Evolutionary conservation across 2,113 vertebrate species (phyloP).

Genomic region (Lates calcarifer): DNA sequence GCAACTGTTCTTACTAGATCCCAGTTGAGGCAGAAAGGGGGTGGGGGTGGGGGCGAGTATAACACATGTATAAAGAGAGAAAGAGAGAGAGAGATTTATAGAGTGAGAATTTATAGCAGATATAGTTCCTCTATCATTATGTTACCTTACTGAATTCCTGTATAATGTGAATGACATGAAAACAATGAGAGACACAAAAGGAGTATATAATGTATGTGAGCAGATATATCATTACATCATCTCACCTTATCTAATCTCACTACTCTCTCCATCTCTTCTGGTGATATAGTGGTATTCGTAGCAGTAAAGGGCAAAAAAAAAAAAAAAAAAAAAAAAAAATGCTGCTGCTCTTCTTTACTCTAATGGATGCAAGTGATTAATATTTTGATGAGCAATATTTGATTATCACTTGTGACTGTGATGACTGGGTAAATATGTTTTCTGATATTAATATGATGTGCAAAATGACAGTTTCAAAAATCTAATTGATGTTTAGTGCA

Average conservation of each 20-base stretch:
- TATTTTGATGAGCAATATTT: neutral
- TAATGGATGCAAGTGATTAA: no score
- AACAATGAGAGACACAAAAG: no score
- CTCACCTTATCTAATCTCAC: neutral
- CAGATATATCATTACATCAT: neutral
- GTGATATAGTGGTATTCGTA: no score
- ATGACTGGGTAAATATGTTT: neutral
- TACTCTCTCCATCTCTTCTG: neutral
- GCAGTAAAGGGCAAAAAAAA: no score
- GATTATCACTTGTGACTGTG: neutral
- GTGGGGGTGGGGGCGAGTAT: neutral
- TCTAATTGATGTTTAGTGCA: no score
- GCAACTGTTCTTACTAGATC: conserved; percentile 70
- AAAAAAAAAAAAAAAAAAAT: no score
- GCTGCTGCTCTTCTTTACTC: no score
- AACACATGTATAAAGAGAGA: neutral
- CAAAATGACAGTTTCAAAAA: neutral
- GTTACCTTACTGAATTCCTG: neutral
- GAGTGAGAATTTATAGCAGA: neutral
- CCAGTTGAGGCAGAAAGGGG: conserved; percentile 46
- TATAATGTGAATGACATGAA: neutral
- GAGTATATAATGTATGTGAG: no score
- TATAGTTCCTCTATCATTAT: neutral
- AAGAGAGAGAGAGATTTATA: neutral
- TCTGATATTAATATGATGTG: neutral